A percentile compares a stretch with the other conserved stretches of the same genome.
Evolutionary conservation across 2,888 invertebrate genomes (phyloP).

Genomic region (Cenopis cana): DNA sequence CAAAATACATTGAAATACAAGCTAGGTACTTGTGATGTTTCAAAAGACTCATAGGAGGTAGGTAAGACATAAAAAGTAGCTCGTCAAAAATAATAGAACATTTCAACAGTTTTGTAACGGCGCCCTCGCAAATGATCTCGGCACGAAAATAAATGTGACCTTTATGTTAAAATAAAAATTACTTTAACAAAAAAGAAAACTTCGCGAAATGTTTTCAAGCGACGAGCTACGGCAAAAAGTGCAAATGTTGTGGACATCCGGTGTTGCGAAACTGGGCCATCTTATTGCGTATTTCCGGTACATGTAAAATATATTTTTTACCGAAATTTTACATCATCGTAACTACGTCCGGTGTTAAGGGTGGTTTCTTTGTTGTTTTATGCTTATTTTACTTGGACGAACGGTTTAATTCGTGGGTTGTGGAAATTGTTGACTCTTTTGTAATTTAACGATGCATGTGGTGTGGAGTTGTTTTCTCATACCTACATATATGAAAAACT

Average conservation of each 20-base stretch:
- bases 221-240: slow-evolving; percentile 54
- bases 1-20: too few relatives aligned
- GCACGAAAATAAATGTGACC: slow-evolving; percentile 42
- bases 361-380: slow-evolving; percentile 43
- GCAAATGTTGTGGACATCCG: slow-evolving; percentile 57
- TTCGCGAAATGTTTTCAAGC: slow-evolving; percentile 38
- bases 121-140: slow-evolving; percentile 29
- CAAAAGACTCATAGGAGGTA: too few relatives aligned
- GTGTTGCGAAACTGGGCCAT: slow-evolving; percentile 57
- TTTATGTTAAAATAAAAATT: slow-evolving; percentile 44
- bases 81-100: slow-evolving; percentile 12
- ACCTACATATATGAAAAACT: slow-evolving; percentile 4
- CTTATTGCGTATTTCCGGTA: slow-evolving; percentile 55
- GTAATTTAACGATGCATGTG: slow-evolving; percentile 32
- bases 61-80: background rate
- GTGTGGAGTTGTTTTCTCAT: slow-evolving; percentile 23
- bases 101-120: slow-evolving; percentile 40
- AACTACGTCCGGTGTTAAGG: slow-evolving; percentile 45
- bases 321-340: slow-evolving; percentile 44
- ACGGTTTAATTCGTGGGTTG: slow-evolving; percentile 35
- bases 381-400: slow-evolving; percentile 42
- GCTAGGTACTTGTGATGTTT: too few relatives aligned
- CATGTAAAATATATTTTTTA: slow-evolving; percentile 45
- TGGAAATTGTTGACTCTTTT: slow-evolving; percentile 35
- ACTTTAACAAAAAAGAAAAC: slow-evolving; percentile 43